Conservation (phyloP, 2,113 vertebrate genomes). For the Beaufortia kweichowensis region DNA sequence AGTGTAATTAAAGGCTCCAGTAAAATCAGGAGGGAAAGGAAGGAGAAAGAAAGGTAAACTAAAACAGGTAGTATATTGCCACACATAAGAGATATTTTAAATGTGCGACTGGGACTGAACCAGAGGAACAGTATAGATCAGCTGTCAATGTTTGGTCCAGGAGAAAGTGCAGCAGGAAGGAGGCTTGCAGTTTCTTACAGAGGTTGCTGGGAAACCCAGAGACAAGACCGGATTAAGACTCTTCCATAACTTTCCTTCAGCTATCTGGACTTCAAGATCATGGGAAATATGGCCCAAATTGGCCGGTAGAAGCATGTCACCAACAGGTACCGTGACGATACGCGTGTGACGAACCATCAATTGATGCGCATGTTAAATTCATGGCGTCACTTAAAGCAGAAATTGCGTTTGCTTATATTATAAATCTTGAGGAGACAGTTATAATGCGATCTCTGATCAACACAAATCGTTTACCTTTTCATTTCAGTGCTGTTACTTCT, state of each 20-base stretch:
- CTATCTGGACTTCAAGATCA: constrained; percentile 22
- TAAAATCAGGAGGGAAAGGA: not conserved
- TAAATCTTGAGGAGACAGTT: not conserved
- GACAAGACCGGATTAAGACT: not conserved
- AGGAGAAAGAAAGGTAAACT: constrained; percentile 13
- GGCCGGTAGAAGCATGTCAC: constrained; percentile 79
- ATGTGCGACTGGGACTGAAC: constrained; percentile 4
- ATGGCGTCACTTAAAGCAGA: not conserved
- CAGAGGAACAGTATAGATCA: constrained; percentile 1
- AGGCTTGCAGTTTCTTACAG: constrained; percentile 64
- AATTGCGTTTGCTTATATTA: not conserved
- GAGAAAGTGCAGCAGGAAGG: constrained; percentile 8
- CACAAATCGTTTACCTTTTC: constrained; percentile 12
- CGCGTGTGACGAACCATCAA: not conserved
- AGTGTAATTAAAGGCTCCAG: not conserved
- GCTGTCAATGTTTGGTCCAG: not conserved
- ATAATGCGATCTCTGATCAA: constrained; percentile 3
- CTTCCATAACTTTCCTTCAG: not conserved
- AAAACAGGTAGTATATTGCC: constrained; percentile 13
- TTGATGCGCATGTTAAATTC: constrained; percentile 1
- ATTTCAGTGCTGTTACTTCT: constrained; percentile 73
- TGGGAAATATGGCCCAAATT: constrained; percentile 38
- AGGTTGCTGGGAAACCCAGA: constrained; percentile 63
- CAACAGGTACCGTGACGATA: constrained; percentile 67
- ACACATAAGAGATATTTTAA: constrained; percentile 19